A percentile compares a stretch with the other conserved stretches of the same genome.
Conservation (phyloP, 2,113 vertebrate genomes). For the Microtus montanus region DNA sequence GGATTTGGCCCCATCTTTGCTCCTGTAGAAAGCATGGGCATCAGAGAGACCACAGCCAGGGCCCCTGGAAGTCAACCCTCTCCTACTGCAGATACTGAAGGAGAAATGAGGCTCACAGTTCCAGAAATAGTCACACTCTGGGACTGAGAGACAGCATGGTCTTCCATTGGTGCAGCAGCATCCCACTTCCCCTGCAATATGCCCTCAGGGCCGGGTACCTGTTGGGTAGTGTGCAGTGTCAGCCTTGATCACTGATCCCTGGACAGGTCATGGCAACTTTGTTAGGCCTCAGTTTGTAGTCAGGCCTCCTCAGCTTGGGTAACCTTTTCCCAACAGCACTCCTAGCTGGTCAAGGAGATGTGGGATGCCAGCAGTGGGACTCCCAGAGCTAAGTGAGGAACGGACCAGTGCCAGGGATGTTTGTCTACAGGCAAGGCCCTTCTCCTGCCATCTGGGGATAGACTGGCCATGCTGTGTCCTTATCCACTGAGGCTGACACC, state of each 20-base stretch:
- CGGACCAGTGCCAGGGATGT: not conserved
- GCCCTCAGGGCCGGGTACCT: no score
- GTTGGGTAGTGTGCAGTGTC: not conserved
- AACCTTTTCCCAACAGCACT: not conserved
- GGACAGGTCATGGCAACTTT: not conserved
- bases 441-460: no score
- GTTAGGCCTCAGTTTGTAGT: not conserved
- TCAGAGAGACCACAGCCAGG: not conserved
- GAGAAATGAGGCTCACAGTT: not conserved
- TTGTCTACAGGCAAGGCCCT: no score
- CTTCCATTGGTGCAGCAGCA: fast-evolving
- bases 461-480: no score
- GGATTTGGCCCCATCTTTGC: not conserved
- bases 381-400: not conserved
- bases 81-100: no score
- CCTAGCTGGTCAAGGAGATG: not conserved
- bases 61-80: not conserved
- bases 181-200: not conserved
- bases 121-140: not conserved
- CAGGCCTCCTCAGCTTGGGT: fast-evolving
- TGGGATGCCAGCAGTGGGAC: not conserved
- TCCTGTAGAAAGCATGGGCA: not conserved
- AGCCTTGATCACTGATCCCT: not conserved
- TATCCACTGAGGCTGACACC: no score
- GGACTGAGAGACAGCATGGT: not conserved